Conservation (phyloP, 2,113 vertebrate species). For the Daphoenositta chrysoptera region DNA sequence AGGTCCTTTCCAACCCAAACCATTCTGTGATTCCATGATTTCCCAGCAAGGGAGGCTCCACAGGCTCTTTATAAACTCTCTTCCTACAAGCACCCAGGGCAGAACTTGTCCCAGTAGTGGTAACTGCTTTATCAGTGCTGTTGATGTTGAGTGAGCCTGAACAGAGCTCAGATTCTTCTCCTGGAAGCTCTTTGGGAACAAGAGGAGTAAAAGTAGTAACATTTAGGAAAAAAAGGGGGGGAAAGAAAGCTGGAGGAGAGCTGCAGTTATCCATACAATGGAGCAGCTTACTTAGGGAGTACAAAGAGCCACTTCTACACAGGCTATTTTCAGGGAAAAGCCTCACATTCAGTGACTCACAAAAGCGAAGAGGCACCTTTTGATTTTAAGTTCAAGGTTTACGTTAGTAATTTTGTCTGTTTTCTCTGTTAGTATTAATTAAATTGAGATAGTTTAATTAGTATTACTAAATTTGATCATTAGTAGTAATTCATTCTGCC, state of each 20-base stretch:
- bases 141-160: background rate
- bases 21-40: background rate
- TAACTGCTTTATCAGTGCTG: background rate
- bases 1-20: background rate
- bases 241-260: background rate
- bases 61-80: background rate
- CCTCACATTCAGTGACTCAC: background rate
- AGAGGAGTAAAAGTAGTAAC: background rate
- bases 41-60: background rate
- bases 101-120: background rate
- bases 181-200: background rate
- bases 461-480: conserved; percentile 70
- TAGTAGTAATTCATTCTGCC: conserved; percentile 71
- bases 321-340: conserved; percentile 21
- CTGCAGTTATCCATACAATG: background rate
- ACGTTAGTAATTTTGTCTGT: conserved; percentile 69
- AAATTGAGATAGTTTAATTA: conserved; percentile 72
- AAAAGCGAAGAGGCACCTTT: conserved; percentile 53
- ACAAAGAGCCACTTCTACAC: conserved; percentile 26
- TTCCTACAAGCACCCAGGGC: background rate
- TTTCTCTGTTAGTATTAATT: conserved; percentile 73
- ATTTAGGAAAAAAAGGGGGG: background rate
- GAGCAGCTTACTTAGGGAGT: background rate
- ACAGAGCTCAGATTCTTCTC: background rate
- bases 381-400: conserved; percentile 75